phyloP scores from a whole-genome alignment of 2,888 invertebrate species.

The Molanna angustata region DNA sequence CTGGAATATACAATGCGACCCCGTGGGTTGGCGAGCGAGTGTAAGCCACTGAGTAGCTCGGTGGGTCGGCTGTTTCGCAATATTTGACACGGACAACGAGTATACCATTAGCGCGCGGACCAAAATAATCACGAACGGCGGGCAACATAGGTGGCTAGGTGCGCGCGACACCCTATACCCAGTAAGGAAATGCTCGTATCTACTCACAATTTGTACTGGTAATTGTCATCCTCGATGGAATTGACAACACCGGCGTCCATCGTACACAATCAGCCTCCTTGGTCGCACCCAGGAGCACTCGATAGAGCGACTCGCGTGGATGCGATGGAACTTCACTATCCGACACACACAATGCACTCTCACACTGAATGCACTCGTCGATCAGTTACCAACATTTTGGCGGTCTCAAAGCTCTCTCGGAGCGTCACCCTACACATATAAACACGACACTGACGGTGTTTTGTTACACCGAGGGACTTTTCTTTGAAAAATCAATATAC shows the following conservation, averaged over 20 bases:
- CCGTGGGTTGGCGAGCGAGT: conserved; percentile 42
- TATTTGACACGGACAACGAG: conserved; percentile 46
- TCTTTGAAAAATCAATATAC: conserved; percentile 61
- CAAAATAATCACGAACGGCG: conserved; percentile 21
- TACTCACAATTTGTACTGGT: conserved; percentile 29
- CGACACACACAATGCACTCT: conserved; percentile 55
- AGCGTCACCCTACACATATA: conserved; percentile 51
- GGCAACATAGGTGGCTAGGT: conserved; percentile 8
- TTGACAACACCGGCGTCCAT: conserved; percentile 35
- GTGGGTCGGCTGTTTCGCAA: conserved; percentile 53
- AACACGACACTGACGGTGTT: conserved; percentile 57
- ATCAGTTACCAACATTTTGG: conserved; percentile 55
- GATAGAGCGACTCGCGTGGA: conserved; percentile 42
- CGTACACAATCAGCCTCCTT: conserved; percentile 55
- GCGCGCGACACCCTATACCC: conserved; percentile 24
- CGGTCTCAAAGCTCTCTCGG: conserved; percentile 41
- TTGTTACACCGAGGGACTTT: conserved; percentile 59
- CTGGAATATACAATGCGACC: conserved; percentile 36
- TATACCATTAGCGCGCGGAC: conserved; percentile 30
- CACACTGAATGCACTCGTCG: conserved; percentile 52
- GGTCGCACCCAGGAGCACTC: conserved; percentile 33
- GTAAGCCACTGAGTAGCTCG: conserved; percentile 53
- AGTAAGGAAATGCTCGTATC: conserved; percentile 12
- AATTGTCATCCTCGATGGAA: conserved; percentile 29
- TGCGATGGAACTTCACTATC: conserved; percentile 40